These are phyloP conservation scores for Drosophila sp. DNA, from an alignment of 1,140 invertebrate species.

Conservation along the genomic window DNA sequence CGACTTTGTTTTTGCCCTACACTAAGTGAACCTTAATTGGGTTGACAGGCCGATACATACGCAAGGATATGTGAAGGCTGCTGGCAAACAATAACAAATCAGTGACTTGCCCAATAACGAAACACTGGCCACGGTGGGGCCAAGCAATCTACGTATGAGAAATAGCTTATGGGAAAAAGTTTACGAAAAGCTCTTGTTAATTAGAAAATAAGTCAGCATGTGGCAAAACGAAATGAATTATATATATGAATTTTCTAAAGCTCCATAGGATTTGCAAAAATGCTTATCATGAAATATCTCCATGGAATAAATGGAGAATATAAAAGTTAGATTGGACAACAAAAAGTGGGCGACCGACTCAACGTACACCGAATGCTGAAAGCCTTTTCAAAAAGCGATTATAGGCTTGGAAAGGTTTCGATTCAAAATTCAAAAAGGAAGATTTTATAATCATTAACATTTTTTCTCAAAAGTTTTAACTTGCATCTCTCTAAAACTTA, in stretches of 20 bases:
- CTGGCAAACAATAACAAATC: conserved; percentile 30
- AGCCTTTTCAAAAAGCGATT: too few species aligned
- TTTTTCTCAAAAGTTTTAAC: too few species aligned
- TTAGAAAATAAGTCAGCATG: conserved; percentile 43
- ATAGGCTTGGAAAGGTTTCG: too few species aligned
- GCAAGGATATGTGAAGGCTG: not conserved
- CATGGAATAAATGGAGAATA: not conserved
- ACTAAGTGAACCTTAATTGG: conserved; percentile 68
- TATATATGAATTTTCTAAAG: not conserved
- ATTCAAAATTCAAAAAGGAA: too few species aligned
- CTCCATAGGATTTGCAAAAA: not conserved
- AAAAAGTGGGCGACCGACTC: too few species aligned
- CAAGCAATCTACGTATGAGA: not conserved
- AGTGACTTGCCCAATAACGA: conserved; percentile 55
- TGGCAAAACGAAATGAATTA: conserved; percentile 15
- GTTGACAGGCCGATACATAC: conserved; percentile 31
- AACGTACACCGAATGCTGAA: too few species aligned
- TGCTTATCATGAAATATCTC: not conserved
- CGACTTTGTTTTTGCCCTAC: conserved; percentile 24
- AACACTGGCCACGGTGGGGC: conserved; percentile 9
- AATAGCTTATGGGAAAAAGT: conserved; percentile 15
- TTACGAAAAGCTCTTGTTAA: conserved; percentile 45
- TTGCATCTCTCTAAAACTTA: too few species aligned
- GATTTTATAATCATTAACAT: too few species aligned
- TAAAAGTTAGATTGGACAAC: not conserved